Evolutionary conservation across 2,797 vertebrate species (phyloP), one percentile per base, ranked within the genome.

Genomic region (Mionectes olivaceus): DNA sequence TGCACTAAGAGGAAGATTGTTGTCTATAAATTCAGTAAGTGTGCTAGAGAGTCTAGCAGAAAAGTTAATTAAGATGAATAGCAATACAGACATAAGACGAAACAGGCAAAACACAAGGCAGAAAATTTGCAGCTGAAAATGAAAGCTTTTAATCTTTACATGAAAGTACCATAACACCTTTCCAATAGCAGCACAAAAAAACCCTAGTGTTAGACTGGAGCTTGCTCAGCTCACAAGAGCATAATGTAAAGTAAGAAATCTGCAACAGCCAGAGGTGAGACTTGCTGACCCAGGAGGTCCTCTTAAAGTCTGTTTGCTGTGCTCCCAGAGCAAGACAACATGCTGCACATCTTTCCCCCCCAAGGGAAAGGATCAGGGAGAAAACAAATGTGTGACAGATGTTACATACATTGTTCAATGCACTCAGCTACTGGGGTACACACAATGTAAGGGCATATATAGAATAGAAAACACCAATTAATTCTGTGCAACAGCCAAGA

Each of bases 401-500:
- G 4, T 33, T 44, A 52, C 11, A 56, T 8, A 21, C 8, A 16
- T 39, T 68, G 19, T 49, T 77, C 60, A 55, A 3, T 28, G 44
- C 11, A 14, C 25, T 53, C 30, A 71, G 16, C 24, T 77, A 27
- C 44, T 0, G 0, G 25, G 9, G 9, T 35, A 32, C 8, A 37
- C 39, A 68, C 61, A 81, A 24, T 4, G 7, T 70, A 67, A 89
- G 15, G 6, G 33, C 18, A 46, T 49, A 37, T 28, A 75, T 27
- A 43, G 59, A 52, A 28, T 4, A 83, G 50, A 64, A 92, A 92
- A 56, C 25, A 55, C 18, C 69, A 75, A 64, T 75, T 91, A 80
- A 83, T 93, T 87, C 74, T 81, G 64, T 4, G 7, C 76, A 90
- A 60, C 19, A 93, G 67, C 24, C 63, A 80, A 80, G 88, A 93